Evolutionary conservation across 2,797 vertebrate species (phyloP).

Genomic region (Podarcis siculus): DNA sequence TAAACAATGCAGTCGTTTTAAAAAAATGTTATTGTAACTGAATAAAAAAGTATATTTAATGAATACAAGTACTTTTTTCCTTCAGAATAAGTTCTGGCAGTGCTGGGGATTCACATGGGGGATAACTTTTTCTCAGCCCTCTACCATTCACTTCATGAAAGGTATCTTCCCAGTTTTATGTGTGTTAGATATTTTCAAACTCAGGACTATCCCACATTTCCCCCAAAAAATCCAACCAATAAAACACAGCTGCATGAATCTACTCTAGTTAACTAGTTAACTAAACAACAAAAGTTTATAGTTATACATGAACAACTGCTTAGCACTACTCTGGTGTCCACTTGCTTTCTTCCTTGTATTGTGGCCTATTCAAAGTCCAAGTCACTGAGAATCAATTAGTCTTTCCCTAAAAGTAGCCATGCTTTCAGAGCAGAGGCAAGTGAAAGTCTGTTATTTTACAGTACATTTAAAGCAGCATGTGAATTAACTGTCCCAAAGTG

Average conservation of each 20-base stretch:
- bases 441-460: neutral
- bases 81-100: neutral
- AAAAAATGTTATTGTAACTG: neutral
- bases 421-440: neutral
- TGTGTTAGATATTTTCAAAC: neutral
- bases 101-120: neutral
- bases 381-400: neutral
- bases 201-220: neutral
- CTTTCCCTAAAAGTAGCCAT: neutral
- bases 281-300: neutral
- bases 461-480: neutral
- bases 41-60: neutral
- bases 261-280: neutral
- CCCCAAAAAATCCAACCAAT: neutral
- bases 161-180: neutral
- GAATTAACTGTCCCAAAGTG: neutral
- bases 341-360: neutral
- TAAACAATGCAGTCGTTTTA: neutral
- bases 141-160: neutral
- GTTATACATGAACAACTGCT: slow-evolving; percentile 5
- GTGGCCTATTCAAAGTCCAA: neutral
- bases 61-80: neutral
- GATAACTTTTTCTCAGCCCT: neutral
- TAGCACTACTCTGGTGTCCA: neutral
- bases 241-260: neutral